Base-by-base conservation (phyloP, 2,797 vertebrate genomes). In the Selene dorsalis region DNA sequence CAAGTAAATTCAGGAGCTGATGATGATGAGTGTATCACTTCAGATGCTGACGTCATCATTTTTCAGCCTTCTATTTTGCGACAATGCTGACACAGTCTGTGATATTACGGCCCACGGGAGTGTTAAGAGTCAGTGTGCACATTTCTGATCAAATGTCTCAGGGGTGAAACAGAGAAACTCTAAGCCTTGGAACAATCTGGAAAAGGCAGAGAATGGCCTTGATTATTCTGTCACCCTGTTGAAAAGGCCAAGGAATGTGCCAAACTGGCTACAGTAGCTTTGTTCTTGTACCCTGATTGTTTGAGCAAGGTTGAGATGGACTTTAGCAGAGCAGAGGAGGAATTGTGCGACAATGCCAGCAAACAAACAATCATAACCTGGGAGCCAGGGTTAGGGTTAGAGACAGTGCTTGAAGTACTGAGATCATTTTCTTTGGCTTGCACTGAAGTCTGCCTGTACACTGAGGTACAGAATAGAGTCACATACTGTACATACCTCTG, bases 261-360 rank as follows among this genome's bases (percentile, higher is more conserved):
- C 78, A 88, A 90, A 95, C 89, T 93, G 87, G 95, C 93, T 94
- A 95, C 93, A 94, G 94, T 93, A 93, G 91, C 93, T 91, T 93
- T 94, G 90, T 92, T 93, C 86, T 89, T 84, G 84, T 79, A 57
- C 69, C 81, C 79, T 82, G 87, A 89, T 92, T 94, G 91, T 94
- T 89, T 90, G 89, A 90, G 83, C 80, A 89, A 87, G 88, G 87
- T 91, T 89, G 91, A 84, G 89, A 87, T 91, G 89, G 88, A 93
- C 89, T 93, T 94, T 92, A 87, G 79, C 69, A 69, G 77, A 87
- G 87, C 60, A 87, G 69, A 92, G 92, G 86, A 90, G 88, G 87
- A 82, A 85, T 80, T 88, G 89, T 88, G 70, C 60, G 63, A 74
- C 80, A 85, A 90, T 91, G 89, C 89, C 91, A 91, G 77, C 65